Evolutionary conservation across 2,113 vertebrate species (phyloP).

Genomic region (Bubo bubo): DNA sequence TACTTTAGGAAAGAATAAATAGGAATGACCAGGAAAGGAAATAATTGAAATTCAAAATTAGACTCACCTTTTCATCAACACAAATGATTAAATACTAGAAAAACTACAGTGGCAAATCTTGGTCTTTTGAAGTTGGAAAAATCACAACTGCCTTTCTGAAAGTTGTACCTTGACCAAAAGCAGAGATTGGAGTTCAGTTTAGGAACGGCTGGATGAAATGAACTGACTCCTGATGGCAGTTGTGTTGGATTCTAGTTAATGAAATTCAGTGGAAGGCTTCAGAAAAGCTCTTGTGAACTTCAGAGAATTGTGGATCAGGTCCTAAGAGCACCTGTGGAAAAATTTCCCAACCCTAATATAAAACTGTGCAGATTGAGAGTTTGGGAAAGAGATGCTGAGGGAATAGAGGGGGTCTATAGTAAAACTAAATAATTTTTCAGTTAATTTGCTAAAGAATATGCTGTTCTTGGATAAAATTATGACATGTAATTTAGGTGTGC

Average conservation of each 20-base stretch:
- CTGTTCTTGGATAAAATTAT: not conserved
- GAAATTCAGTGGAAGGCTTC: not conserved
- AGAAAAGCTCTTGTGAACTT: not conserved
- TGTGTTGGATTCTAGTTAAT: not conserved
- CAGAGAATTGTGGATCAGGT: not conserved
- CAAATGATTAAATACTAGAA: not conserved
- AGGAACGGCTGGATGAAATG: not conserved
- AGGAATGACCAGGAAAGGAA: not conserved
- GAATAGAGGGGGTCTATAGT: not conserved
- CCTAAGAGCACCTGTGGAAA: not conserved
- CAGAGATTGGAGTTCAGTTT: not conserved
- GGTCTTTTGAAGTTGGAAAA: not conserved
- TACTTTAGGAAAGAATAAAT: not conserved
- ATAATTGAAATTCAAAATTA: not conserved
- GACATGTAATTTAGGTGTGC: not conserved
- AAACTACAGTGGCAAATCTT: not conserved
- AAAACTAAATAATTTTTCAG: not conserved
- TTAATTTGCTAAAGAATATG: not conserved
- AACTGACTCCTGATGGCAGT: not conserved
- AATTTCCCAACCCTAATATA: no score
- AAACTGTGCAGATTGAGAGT: not conserved
- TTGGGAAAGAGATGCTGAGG: not conserved
- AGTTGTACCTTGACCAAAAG: not conserved
- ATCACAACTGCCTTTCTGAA: not conserved
- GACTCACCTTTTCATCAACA: not conserved